Evolutionary conservation across 2,888 invertebrate genomes (phyloP).

Genomic region (Elegia similella): DNA sequence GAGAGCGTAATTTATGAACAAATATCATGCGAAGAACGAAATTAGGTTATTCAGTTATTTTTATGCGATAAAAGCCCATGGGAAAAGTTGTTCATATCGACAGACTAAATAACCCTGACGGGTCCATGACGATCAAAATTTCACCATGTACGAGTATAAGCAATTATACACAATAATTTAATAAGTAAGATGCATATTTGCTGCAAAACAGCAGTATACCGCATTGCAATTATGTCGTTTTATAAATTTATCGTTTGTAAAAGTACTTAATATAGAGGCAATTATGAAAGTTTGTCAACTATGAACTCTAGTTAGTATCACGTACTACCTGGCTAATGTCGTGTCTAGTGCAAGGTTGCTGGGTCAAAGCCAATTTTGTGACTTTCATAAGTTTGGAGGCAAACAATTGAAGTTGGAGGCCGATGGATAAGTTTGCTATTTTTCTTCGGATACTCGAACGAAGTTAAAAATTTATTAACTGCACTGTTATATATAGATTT

Average conservation of each 20-base stretch:
- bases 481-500: neutral
- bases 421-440: neutral
- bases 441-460: neutral
- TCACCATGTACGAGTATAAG: too few species aligned
- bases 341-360: conserved; percentile 12
- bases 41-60: neutral
- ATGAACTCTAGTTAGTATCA: conserved; percentile 4
- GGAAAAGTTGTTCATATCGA: too few species aligned
- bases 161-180: too few species aligned
- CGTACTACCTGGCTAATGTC: neutral
- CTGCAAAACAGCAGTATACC: neutral
- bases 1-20: neutral
- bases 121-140: too few species aligned
- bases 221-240: neutral
- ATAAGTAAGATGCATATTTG: too few species aligned
- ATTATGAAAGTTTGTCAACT: conserved; percentile 4
- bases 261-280: neutral
- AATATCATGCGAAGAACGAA: neutral
- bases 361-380: conserved; percentile 15
- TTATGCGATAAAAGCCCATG: neutral
- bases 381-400: conserved; percentile 16
- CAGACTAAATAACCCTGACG: too few species aligned
- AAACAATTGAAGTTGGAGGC: neutral
- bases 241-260: conserved; percentile 1
- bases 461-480: neutral